Conservation (phyloP, 2,113 vertebrate genomes). For the Colistium nudipinnis region DNA sequence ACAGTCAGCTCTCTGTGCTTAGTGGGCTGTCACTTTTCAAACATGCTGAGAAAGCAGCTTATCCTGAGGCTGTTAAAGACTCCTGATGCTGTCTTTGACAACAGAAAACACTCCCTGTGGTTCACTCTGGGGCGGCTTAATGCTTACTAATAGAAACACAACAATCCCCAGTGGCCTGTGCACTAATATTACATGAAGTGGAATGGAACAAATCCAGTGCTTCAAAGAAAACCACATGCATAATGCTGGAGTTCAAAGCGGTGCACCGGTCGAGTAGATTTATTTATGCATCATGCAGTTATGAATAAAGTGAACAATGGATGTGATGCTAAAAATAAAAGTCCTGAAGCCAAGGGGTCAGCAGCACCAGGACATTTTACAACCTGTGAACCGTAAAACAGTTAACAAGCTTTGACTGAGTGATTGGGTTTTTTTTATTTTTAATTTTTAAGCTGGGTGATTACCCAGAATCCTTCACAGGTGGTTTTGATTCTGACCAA, state of each 20-base stretch:
- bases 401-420: slow-evolving; percentile 1
- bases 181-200: background rate
- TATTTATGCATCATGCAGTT: background rate
- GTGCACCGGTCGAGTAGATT: background rate
- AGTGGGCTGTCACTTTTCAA: slow-evolving; percentile 33
- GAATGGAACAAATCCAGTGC: slow-evolving; percentile 1
- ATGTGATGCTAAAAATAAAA: background rate
- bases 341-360: slow-evolving; percentile 1
- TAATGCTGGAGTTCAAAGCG: background rate
- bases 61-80: slow-evolving; percentile 19
- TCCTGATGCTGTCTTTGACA: slow-evolving; percentile 24
- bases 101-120: slow-evolving; percentile 25
- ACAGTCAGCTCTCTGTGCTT: slow-evolving; percentile 19
- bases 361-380: slow-evolving; percentile 12
- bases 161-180: slow-evolving; percentile 2
- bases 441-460: too few relatives aligned
- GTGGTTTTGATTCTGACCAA: background rate
- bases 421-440: too few relatives aligned
- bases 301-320: background rate
- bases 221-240: slow-evolving; percentile 3
- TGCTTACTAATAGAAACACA: slow-evolving; percentile 3
- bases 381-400: background rate
- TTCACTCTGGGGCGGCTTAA: slow-evolving; percentile 25
- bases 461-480: background rate
- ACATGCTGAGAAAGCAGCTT: slow-evolving; percentile 35